phyloP scores from a whole-genome alignment of 2,888 invertebrate species.

The Sesia apiformis region DNA sequence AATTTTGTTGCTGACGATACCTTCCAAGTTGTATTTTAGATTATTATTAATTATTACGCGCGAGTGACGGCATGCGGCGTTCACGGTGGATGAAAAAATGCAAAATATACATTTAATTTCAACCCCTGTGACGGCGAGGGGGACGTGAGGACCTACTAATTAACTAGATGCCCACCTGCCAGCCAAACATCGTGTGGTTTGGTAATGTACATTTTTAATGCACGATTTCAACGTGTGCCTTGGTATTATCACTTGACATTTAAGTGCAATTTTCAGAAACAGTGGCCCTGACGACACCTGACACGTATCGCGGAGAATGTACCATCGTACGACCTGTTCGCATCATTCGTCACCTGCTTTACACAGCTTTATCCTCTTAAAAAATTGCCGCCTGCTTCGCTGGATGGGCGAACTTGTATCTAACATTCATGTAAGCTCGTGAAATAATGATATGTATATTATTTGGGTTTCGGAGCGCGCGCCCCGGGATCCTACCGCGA shows the following conservation, averaged over 20 bases:
- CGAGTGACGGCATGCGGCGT: slow-evolving; percentile 40
- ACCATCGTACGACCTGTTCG: no score
- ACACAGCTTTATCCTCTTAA: slow-evolving; percentile 41
- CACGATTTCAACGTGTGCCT: no score
- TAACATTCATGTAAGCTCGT: slow-evolving; percentile 10
- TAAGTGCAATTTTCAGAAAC: no score
- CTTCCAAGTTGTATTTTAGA: slow-evolving; percentile 22
- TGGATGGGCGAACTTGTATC: slow-evolving; percentile 43
- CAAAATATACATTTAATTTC: slow-evolving; percentile 66
- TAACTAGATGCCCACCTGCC: slow-evolving; percentile 66
- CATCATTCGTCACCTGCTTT: slow-evolving; percentile 10
- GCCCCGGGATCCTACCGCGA: slow-evolving; percentile 23
- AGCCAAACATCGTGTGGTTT: slow-evolving; percentile 35
- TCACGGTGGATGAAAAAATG: slow-evolving; percentile 46
- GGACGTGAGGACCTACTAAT: slow-evolving; percentile 44
- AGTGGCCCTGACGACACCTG: no score
- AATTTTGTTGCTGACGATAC: slow-evolving; percentile 24
- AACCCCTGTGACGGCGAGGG: slow-evolving; percentile 36
- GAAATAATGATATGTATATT: slow-evolving; percentile 68
- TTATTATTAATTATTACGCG: slow-evolving; percentile 51
- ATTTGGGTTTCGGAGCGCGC: slow-evolving; percentile 46
- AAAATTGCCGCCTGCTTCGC: slow-evolving; percentile 44
- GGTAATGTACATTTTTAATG: slow-evolving; percentile 8
- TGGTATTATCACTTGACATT: no score
- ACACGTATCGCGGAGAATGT: no score